These are phyloP conservation scores for Rhynchonycteris naso DNA, from an alignment of 2,797 vertebrate species.

Conservation along the genomic window DNA sequence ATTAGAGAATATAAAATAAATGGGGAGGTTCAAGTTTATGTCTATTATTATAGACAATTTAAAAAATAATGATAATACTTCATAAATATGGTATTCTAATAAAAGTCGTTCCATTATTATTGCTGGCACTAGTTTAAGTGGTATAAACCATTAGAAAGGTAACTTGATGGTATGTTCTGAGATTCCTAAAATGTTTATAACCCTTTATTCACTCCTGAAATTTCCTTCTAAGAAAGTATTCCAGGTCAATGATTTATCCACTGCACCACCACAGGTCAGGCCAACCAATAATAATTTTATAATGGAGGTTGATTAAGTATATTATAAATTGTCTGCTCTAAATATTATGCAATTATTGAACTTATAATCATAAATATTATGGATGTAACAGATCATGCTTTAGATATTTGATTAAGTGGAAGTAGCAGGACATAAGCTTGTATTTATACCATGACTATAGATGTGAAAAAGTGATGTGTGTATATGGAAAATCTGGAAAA, in stretches of 20 bases:
- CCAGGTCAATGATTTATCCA: too few relatives aligned
- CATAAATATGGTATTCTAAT: neutral
- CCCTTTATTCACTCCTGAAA: neutral
- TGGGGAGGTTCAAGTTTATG: neutral
- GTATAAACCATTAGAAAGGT: neutral
- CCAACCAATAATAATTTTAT: neutral
- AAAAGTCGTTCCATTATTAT: slow-evolving; percentile 3
- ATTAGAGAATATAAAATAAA: neutral
- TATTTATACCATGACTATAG: neutral
- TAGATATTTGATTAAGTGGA: slow-evolving; percentile 21
- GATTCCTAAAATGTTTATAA: neutral
- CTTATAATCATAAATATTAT: slow-evolving; percentile 1
- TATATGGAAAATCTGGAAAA: neutral
- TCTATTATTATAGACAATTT: neutral
- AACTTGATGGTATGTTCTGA: neutral
- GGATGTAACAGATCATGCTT: slow-evolving; percentile 1
- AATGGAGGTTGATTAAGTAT: neutral
- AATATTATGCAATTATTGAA: neutral
- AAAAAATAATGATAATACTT: neutral
- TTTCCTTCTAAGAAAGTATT: slow-evolving; percentile 38
- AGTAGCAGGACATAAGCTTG: neutral
- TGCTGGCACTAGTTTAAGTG: neutral
- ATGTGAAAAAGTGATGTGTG: neutral
- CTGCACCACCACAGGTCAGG: too few relatives aligned
- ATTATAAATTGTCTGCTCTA: neutral